Base-by-base conservation (phyloP, 2,113 vertebrate genomes). In the Crotalus horridus region DNA sequence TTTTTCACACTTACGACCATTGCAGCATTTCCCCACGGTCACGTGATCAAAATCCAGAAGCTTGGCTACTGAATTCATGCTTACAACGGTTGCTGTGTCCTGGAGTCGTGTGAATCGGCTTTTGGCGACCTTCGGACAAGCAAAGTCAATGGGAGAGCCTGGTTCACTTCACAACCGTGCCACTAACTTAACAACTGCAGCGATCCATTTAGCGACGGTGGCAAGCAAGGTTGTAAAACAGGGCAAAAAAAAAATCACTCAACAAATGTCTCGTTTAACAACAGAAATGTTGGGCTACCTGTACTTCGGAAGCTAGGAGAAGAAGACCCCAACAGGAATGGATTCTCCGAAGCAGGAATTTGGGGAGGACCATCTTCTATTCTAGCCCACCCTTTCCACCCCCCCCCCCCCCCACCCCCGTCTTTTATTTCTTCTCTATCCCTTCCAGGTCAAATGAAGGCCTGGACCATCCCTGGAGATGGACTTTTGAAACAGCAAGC, bases 241-340 rank as follows among this genome's bases (percentile, higher is more conserved):
- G 48, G 48, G 48, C 48, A 39, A 39, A 39, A 39, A 39, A 13
- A 6, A 13, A 4, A 1, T 69, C 1, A 2, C n/a, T 69, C 2
- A n/a, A 69, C 61, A 13, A 13, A 69, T 13, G 29, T 13, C 61
- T n/a, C 61, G 10, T 9, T n/a, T 29, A 69, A 29, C 61, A 13
- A 13, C 26, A 6, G 29, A 5, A n/a, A 69, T 69, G n/a, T 69
- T 11, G 4, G 61, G 12, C 29, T n/a, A 24, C 56, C 56, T 64
- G 64, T 69, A n/a, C 29, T 69, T 1, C 0, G 39, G 6, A 13
- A 10, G 1, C 12, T 6, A 29, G 29, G 29, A 39, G 29, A 2
- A 11, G 43, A 11, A 17, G 10, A 17, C 3, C 3, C 0, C 17
- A 91, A 12, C 0, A 23, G 59, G 10, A 3, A 3, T 17, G 26